These are phyloP conservation scores for Gambusia affinis DNA, from an alignment of 2,113 vertebrate species.

Conservation along the genomic window DNA sequence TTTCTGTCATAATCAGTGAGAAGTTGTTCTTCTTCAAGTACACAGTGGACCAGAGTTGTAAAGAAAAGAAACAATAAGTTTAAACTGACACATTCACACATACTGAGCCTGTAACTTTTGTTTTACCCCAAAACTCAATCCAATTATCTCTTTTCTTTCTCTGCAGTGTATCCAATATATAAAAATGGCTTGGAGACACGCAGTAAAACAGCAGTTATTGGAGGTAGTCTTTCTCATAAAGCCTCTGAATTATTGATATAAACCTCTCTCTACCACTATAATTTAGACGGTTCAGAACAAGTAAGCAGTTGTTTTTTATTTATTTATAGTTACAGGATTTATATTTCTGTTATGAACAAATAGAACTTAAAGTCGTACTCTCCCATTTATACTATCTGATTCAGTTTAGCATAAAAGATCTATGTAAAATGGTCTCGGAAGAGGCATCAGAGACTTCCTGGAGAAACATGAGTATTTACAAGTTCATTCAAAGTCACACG, in stretches of 20 bases:
- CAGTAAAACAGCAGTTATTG: conserved; percentile 50
- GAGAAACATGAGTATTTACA: conserved; percentile 29
- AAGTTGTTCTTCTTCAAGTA: conserved; percentile 59
- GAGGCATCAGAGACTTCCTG: background rate
- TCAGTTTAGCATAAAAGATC: conserved; percentile 16
- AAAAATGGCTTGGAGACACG: conserved; percentile 56
- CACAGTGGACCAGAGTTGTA: conserved; percentile 27
- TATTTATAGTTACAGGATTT: conserved; percentile 35
- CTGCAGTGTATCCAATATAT: conserved; percentile 50
- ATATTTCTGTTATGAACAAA: conserved; percentile 19
- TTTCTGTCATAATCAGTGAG: conserved; percentile 37
- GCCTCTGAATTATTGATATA: conserved; percentile 44
- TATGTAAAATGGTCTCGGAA: conserved; percentile 10
- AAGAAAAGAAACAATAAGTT: conserved; percentile 35
- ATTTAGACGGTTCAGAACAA: conserved; percentile 28
- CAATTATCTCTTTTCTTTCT: conserved; percentile 61
- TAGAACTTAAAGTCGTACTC: background rate
- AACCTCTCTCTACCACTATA: conserved; percentile 40
- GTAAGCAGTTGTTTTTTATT: conserved; percentile 14
- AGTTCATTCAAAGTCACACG: conserved; percentile 54
- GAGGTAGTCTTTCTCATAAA: conserved; percentile 53
- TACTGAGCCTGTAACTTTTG: conserved; percentile 55
- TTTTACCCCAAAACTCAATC: conserved; percentile 65
- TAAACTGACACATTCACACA: conserved; percentile 41
- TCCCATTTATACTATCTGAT: conserved; percentile 3